phyloP scores from a whole-genome alignment of 1,140 invertebrate genomes.

The Diabrotica virgifera region DNA sequence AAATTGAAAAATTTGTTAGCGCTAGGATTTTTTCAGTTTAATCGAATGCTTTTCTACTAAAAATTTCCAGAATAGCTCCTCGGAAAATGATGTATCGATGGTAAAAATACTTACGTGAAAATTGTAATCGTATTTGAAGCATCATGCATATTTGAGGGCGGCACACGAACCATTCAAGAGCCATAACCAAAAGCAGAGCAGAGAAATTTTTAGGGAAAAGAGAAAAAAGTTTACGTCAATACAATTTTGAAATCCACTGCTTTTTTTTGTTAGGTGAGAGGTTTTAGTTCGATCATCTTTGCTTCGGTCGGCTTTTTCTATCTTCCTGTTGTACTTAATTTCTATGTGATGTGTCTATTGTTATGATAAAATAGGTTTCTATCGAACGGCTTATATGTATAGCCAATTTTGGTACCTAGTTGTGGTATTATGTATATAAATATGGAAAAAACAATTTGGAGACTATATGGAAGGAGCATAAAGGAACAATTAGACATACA shows the following conservation, averaged over 20 bases:
- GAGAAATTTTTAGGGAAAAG: conserved; percentile 69
- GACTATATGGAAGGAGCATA: too few species aligned
- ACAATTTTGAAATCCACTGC: conserved; percentile 41
- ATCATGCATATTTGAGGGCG: conserved; percentile 66
- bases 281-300: conserved; percentile 41
- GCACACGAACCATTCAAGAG: conserved; percentile 66
- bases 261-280: conserved; percentile 34
- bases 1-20: too few species aligned
- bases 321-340: not conserved
- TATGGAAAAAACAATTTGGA: too few species aligned
- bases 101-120: conserved; percentile 73
- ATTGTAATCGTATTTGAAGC: conserved; percentile 58
- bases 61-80: too few species aligned
- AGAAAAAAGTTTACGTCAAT: conserved; percentile 59
- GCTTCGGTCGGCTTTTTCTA: conserved; percentile 38
- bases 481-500: too few species aligned
- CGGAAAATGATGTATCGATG: not conserved
- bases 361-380: too few species aligned
- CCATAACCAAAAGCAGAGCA: conserved; percentile 70
- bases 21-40: too few species aligned
- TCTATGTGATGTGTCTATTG: too few species aligned
- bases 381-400: too few species aligned
- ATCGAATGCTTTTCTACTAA: too few species aligned
- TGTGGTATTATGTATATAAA: too few species aligned
- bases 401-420: too few species aligned